These are phyloP conservation scores for Anisognathus igniventris DNA, from an alignment of 2,797 vertebrate genomes.

Conservation along the genomic window DNA sequence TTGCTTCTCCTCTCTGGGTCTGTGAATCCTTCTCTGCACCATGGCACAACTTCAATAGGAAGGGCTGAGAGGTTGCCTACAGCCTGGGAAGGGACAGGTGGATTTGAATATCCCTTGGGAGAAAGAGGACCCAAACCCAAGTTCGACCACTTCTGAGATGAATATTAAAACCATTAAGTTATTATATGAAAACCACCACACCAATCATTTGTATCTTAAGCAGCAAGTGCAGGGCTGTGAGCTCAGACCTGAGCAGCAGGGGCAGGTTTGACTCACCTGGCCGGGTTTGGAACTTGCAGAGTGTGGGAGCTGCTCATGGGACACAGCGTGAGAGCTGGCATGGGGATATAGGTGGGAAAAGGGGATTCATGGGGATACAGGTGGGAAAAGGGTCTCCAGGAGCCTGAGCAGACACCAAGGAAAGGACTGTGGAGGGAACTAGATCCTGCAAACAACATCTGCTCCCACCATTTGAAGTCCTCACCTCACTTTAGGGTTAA, in stretches of 20 bases:
- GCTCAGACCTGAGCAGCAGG: neutral
- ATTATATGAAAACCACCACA: slow-evolving; percentile 31
- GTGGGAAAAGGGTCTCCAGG: neutral
- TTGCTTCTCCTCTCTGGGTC: slow-evolving; percentile 30
- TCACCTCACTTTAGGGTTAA: neutral
- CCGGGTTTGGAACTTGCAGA: neutral
- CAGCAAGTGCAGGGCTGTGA: neutral
- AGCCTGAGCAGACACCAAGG: neutral
- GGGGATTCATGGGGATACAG: neutral
- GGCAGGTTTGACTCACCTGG: slow-evolving; percentile 57
- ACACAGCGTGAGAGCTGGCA: neutral
- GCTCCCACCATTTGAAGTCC: neutral
- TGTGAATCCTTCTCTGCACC: neutral
- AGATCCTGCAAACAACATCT: neutral
- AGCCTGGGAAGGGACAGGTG: slow-evolving; percentile 62
- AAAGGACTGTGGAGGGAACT: neutral
- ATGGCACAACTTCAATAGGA: slow-evolving; percentile 46
- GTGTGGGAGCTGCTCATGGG: neutral
- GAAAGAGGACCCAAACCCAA: slow-evolving; percentile 32
- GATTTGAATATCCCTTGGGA: slow-evolving; percentile 60
- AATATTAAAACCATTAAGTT: slow-evolving; percentile 3
- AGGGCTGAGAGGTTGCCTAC: slow-evolving; percentile 50
- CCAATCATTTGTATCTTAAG: slow-evolving; percentile 52
- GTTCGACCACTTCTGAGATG: slow-evolving; percentile 44
- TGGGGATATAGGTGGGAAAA: neutral